Evolutionary conservation across 2,797 vertebrate species (phyloP).

Genomic region (Anabacerthia variegaticeps): DNA sequence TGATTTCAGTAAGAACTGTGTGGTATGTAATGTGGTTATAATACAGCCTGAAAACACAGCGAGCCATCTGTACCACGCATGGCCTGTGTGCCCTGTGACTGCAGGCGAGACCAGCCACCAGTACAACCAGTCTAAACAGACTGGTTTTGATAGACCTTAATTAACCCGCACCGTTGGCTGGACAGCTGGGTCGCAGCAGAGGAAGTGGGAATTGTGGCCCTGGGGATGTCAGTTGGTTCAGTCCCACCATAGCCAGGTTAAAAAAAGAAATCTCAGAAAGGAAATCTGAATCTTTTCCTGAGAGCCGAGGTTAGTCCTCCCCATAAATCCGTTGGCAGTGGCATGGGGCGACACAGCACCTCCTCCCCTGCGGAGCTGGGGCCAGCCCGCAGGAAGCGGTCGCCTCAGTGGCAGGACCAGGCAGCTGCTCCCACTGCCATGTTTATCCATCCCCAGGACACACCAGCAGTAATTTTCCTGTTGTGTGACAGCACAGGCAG

Average conservation of each 20-base stretch:
- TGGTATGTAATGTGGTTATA: neutral
- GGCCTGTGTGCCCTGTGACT: neutral
- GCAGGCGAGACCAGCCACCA: neutral
- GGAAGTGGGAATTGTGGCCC: neutral
- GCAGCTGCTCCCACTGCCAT: neutral
- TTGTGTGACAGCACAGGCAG: neutral
- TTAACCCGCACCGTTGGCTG: rapidly evolving
- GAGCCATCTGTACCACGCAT: neutral
- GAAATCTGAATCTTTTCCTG: neutral
- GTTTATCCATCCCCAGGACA: neutral
- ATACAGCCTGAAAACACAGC: neutral
- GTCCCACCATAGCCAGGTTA: neutral
- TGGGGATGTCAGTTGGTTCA: rapidly evolving
- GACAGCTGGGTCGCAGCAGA: rapidly evolving
- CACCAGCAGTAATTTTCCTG: neutral
- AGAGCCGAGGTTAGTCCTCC: neutral
- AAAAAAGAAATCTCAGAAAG: neutral
- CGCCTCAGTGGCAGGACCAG: rapidly evolving
- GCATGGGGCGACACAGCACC: rapidly evolving
- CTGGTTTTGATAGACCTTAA: neutral
- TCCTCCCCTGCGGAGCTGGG: rapidly evolving
- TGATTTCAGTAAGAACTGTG: neutral
- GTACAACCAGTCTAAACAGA: rapidly evolving
- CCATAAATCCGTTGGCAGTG: neutral
- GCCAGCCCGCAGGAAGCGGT: rapidly evolving